Conservation (phyloP, 2,113 vertebrate genomes). For the Cepphus grylle region DNA sequence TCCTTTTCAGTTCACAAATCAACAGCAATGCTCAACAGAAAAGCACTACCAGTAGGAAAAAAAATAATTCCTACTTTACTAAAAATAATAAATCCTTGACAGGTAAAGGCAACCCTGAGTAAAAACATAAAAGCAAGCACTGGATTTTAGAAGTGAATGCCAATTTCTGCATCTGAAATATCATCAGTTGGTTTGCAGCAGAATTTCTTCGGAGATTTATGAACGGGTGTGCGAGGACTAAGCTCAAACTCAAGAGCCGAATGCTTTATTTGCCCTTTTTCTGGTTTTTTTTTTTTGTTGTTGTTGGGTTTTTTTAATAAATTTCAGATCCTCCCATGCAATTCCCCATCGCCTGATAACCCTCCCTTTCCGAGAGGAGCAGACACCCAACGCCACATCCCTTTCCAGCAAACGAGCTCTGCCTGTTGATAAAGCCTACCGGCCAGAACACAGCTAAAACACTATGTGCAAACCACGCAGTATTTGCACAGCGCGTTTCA, state of each 20-base stretch:
- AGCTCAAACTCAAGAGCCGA: not conserved
- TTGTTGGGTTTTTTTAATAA: no score
- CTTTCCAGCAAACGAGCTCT: not conserved
- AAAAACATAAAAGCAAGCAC: not conserved
- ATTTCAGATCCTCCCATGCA: not conserved
- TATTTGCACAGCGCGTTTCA: not conserved
- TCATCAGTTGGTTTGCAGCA: not conserved
- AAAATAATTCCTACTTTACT: not conserved
- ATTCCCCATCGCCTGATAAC: not conserved
- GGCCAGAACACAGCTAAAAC: not conserved
- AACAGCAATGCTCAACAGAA: not conserved
- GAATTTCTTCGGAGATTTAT: not conserved
- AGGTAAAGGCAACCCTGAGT: not conserved
- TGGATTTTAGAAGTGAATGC: not conserved
- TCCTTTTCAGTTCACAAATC: not conserved
- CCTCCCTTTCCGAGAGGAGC: not conserved
- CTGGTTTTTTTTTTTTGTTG: no score
- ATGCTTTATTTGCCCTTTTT: not conserved
- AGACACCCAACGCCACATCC: not conserved
- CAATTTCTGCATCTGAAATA: not conserved
- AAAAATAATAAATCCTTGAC: not conserved
- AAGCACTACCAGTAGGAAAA: not conserved
- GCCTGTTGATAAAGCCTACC: not conserved
- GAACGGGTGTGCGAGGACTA: not conserved
- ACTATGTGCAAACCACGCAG: not conserved